These are phyloP conservation scores for Eupelmus urozonus DNA, from an alignment of 2,888 invertebrate species.

Conservation along the genomic window DNA sequence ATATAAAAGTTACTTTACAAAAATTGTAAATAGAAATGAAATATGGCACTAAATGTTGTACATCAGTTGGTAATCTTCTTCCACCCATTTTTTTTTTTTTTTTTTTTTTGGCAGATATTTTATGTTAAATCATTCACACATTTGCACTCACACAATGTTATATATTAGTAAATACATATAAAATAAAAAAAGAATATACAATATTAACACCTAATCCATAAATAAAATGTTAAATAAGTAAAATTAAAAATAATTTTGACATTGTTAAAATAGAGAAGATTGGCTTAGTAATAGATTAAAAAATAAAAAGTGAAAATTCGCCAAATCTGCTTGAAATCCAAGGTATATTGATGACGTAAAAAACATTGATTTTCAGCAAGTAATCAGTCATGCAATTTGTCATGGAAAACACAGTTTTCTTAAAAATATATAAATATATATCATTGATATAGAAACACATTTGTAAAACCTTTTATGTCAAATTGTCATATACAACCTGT, in stretches of 20 bases:
- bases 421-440: constrained; percentile 51
- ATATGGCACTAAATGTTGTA: constrained; percentile 44
- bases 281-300: constrained; percentile 21
- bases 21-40: constrained; percentile 45
- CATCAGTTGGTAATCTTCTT: constrained; percentile 25
- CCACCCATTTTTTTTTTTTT: constrained; percentile 26
- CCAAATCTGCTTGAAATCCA: constrained; percentile 15
- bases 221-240: background rate
- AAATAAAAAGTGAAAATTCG: constrained; percentile 19
- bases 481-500: constrained; percentile 76
- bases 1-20: constrained; percentile 55
- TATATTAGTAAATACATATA: background rate
- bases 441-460: constrained; percentile 39
- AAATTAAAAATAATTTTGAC: constrained; percentile 13
- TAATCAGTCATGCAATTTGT: constrained; percentile 53
- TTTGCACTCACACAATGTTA: background rate
- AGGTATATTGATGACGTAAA: constrained; percentile 17
- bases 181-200: background rate
- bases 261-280: constrained; percentile 9
- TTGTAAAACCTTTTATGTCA: constrained; percentile 67
- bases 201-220: background rate
- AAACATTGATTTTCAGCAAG: constrained; percentile 43
- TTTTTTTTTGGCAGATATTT: background rate
- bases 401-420: constrained; percentile 33
- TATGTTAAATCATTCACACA: background rate